These are phyloP conservation scores for Paragorgia papillata DNA, from an alignment of 92 coral and sea anemone species.

Conservation along the genomic window DNA sequence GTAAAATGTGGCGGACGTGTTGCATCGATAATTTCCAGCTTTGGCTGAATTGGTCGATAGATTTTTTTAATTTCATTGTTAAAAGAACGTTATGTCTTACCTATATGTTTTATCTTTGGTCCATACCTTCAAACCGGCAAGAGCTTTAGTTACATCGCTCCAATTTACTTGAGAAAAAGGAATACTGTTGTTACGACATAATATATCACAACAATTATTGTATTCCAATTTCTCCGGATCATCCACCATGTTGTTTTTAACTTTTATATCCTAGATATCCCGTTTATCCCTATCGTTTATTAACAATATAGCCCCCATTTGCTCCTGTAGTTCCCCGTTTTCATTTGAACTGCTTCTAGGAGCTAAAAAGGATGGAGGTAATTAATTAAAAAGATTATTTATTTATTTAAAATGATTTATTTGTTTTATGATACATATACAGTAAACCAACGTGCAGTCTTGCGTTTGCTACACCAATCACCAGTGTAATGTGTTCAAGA, in stretches of 20 bases:
- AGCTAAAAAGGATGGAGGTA: too few relatives aligned
- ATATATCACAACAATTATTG: constrained; percentile 15
- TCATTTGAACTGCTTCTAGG: too few relatives aligned
- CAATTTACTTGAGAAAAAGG: constrained; percentile 12
- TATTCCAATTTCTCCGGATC: neutral
- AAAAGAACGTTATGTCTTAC: neutral
- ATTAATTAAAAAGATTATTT: too few relatives aligned
- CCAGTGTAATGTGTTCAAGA: too few relatives aligned
- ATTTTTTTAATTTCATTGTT: neutral
- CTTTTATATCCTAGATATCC: neutral
- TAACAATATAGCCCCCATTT: neutral
- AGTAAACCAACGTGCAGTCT: too few relatives aligned
- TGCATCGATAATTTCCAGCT: too few relatives aligned
- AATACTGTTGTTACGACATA: constrained; percentile 1
- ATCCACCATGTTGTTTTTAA: constrained; percentile 32
- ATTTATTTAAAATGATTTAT: too few relatives aligned
- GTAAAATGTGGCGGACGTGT: too few relatives aligned
- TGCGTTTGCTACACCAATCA: too few relatives aligned
- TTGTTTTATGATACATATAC: too few relatives aligned
- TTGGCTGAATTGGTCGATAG: too few relatives aligned
- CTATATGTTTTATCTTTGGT: constrained; percentile 12
- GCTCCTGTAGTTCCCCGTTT: too few relatives aligned
- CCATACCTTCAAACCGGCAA: constrained; percentile 2
- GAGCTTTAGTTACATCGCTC: constrained; percentile 14
- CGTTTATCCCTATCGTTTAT: neutral